Conservation (phyloP, 2,888 invertebrate genomes). For the Pyralis farinalis region DNA sequence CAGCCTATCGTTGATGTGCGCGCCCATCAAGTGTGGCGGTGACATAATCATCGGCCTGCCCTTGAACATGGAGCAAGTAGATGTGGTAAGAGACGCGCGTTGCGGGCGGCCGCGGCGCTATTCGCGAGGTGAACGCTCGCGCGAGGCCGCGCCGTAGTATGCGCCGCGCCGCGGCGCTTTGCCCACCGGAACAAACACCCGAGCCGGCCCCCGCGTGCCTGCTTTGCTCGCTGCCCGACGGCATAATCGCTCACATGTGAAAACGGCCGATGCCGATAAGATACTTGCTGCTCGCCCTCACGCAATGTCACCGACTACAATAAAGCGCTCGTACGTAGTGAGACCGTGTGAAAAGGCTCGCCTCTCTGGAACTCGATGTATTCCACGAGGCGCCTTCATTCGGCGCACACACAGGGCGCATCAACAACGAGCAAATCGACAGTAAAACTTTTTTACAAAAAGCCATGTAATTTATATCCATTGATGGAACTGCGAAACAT, state of each 20-base stretch:
- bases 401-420: constrained; percentile 8
- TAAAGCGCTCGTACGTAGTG: constrained; percentile 5
- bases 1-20: not conserved
- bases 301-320: constrained; percentile 15
- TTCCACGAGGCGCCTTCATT: not conserved
- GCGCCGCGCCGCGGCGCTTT: constrained; percentile 18
- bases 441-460: constrained; percentile 22
- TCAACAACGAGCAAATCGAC: constrained; percentile 12
- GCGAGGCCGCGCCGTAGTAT: constrained; percentile 57
- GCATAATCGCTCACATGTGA: constrained; percentile 24
- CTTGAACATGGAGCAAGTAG: constrained; percentile 55
- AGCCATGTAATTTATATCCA: constrained; percentile 31
- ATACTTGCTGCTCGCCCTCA: constrained; percentile 20
- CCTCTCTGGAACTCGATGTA: constrained; percentile 11
- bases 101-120: constrained; percentile 38
- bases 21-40: constrained; percentile 29
- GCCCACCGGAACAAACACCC: constrained; percentile 38
- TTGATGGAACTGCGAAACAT: constrained; percentile 31
- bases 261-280: constrained; percentile 20
- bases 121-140: constrained; percentile 70
- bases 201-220: constrained; percentile 23
- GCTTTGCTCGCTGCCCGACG: constrained; percentile 13
- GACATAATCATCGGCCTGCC: constrained; percentile 58
- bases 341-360: constrained; percentile 13
- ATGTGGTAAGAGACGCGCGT: constrained; percentile 44